A percentile compares a stretch with the other conserved stretches of the same genome.
phyloP scores from a whole-genome alignment of 2,888 invertebrate species.

The Marronus borbonicus region DNA sequence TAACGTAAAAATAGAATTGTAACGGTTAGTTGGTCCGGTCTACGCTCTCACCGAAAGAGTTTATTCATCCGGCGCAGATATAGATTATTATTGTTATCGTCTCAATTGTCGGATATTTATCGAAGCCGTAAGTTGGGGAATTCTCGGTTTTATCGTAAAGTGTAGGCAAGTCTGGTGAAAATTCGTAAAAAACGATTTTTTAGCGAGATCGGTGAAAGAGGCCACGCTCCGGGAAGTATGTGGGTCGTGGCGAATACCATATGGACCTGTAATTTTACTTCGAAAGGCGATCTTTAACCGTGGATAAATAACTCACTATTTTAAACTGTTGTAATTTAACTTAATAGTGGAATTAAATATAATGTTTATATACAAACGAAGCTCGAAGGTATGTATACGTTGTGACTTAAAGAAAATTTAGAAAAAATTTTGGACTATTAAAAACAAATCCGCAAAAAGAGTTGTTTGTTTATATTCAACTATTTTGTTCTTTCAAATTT shows the following conservation, averaged over 20 bases:
- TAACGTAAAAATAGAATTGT: background rate
- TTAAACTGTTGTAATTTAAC: too few species aligned
- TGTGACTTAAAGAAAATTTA: too few species aligned
- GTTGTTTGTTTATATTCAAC: too few species aligned
- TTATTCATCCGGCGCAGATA: slow-evolving; percentile 22
- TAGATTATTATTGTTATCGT: slow-evolving; percentile 20
- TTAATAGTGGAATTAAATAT: too few species aligned
- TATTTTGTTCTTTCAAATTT: too few species aligned
- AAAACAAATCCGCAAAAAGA: too few species aligned
- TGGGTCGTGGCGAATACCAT: slow-evolving; percentile 18
- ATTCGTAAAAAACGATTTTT: background rate
- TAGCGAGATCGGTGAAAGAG: background rate
- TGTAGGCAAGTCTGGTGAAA: background rate
- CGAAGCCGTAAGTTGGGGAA: background rate
- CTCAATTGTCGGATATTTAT: too few species aligned
- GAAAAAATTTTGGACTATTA: too few species aligned
- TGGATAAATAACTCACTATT: too few species aligned
- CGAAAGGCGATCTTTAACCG: background rate
- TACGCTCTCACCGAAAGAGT: background rate
- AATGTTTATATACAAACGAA: too few species aligned
- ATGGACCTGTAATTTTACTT: background rate
- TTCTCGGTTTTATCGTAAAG: background rate
- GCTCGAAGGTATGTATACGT: too few species aligned
- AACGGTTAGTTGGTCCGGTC: too few species aligned
- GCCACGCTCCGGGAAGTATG: background rate